Conservation (phyloP, 2,888 invertebrate species). For the Nipponacmea schrenckii region DNA sequence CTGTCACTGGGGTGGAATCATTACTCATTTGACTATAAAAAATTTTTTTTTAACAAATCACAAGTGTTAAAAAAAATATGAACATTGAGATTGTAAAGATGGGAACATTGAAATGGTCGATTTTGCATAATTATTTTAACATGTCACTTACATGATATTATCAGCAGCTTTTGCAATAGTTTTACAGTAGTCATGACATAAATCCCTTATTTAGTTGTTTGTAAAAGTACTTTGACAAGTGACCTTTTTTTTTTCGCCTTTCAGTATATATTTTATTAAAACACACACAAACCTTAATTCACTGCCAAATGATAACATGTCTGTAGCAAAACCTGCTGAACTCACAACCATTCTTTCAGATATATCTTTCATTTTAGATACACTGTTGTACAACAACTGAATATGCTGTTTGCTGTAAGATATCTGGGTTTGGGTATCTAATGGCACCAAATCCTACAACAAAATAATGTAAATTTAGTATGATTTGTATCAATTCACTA, state of each 20-base stretch:
- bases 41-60: too few species aligned
- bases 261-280: too few species aligned
- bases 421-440: constrained; percentile 67
- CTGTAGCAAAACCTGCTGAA: constrained; percentile 62
- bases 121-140: too few species aligned
- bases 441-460: constrained; percentile 65
- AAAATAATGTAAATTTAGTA: constrained; percentile 3
- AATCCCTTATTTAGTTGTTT: too few species aligned
- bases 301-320: constrained; percentile 65
- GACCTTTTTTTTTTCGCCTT: too few species aligned
- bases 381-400: constrained; percentile 55
- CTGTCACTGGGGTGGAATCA: constrained; percentile 52
- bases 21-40: constrained; percentile 56
- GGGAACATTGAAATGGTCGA: too few species aligned
- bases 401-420: constrained; percentile 65
- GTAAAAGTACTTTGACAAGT: too few species aligned
- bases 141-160: too few species aligned
- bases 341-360: constrained; percentile 64
- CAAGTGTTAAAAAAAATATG: too few species aligned
- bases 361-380: constrained; percentile 63
- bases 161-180: too few species aligned
- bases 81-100: too few species aligned
- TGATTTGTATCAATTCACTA: not conserved
- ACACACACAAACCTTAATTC: constrained; percentile 60
- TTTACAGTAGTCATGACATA: too few species aligned